Base-by-base conservation (phyloP, 2,888 invertebrate genomes). In the Sinhomidia bicolor region DNA sequence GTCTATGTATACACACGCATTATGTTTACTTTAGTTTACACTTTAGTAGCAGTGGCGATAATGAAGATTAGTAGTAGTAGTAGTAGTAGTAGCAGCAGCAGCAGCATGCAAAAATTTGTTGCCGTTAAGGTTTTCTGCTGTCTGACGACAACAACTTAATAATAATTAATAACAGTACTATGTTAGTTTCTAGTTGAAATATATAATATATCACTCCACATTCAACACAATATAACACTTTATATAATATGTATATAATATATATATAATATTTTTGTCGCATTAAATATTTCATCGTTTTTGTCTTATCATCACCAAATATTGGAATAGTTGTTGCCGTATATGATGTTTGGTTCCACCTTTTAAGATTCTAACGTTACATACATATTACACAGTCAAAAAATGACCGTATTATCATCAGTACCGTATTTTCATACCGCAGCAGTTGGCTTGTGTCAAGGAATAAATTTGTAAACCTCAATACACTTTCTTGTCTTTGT, bases 171-270 rank as follows among this genome's bases (percentile, higher is more conserved):
- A 36, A 36, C 36, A 36, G n/a, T n/a, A 36, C 36, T 36, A n/a
- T 36, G 36, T 20, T 41, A 36, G n/a, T 23, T 74, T 74, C 20
- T 44, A 44, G 41, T 26, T 71, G 20, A 36, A 71, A 41, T 60
- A 41, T 41, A 23, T 44, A 44, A 44, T 74, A 47, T 74, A 74
- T 74, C 74, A 74, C 74, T 74, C 74, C 74, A 47, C 47, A 74
- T 74, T 47, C 74, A 44, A 74, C 44, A 23, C 41, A 62, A 62
- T 62, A 36, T 65, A 65, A 36, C 65, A 65, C n/a, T 65, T 65
- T 62, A 14, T 65, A 57, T n/a, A n/a, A n/a, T n/a, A n/a, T n/a
- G n/a, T 17, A 47, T 47, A 47, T 47, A 47, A 12, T 47, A 47
- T 12, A 12, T 47, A n/a, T n/a, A n/a, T 17, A 17, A 17, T 29